Evolutionary conservation across 64 coral and sea anemone genomes (phyloP), one percentile per base, ranked within the genome.

Genomic region (Anthopleura sola): DNA sequence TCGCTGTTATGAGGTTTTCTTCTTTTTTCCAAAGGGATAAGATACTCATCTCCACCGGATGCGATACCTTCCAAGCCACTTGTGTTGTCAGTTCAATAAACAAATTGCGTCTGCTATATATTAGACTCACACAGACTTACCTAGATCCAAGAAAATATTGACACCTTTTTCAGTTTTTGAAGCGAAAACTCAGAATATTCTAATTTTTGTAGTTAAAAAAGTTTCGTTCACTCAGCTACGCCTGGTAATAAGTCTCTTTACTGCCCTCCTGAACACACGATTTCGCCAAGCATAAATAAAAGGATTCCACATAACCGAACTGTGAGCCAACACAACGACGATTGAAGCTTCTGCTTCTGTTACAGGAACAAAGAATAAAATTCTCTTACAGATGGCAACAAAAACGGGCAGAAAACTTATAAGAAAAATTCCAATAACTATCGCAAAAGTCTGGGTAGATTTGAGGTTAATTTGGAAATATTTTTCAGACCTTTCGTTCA

Each of bases 281-380:
- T 84, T 84, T 84, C 81, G 82, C 88, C 81, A 90, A 24, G 80
- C 68, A 33, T 84, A 84, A 37, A 90, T 84, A 18, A 90, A 47
- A 37, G 88, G 88, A 71, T 84, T 90, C 81, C 88, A 90, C 15
- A 64, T 68, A 1, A 64, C 79, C 6, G 68, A 75, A 34, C 69
- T 33, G 51, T 80, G 68, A 21, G 79, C 81, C 15, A 34, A 7
- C 3, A 7, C 18, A 50, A 53, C 21, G 17, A 62, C 40, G 40
- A 55, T 2, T 39, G 46, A 3, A 56, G 31, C 37, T 24, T 20
- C 55, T 44, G 39, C 16, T 44, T 44, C 44, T 44, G 8, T 11
- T 1, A 57, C 26, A 32, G 48, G 2, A 23, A 10, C 13, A 20
- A 82, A 84, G 0, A 16, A 64, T 5, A 84, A 23, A 40, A 90